phyloP scores from a whole-genome alignment of 35 echinoderm and acorn worm species.

The Apostichopus californicus region DNA sequence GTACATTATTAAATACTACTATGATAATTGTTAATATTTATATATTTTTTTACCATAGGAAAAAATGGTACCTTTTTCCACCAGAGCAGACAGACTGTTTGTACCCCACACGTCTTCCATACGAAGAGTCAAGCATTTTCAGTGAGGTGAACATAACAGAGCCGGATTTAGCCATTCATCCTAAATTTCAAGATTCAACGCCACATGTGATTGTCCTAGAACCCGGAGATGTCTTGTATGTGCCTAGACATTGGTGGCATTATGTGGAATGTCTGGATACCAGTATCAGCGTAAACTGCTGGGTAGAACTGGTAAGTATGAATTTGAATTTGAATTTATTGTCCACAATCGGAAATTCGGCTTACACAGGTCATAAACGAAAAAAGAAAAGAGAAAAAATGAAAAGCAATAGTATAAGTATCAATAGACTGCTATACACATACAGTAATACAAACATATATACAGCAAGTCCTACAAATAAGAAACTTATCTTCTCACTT shows the following conservation, averaged over 20 bases:
- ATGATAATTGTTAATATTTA: too few species aligned
- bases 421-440: too few species aligned
- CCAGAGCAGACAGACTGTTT: conserved; percentile 71
- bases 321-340: too few species aligned
- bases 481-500: too few species aligned
- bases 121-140: conserved; percentile 93
- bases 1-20: too few species aligned
- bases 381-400: too few species aligned
- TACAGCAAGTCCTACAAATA: too few species aligned
- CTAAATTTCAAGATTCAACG: conserved; percentile 67
- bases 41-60: conserved; percentile 57
- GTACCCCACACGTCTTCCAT: conserved; percentile 92
- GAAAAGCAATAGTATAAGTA: too few species aligned
- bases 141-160: conserved; percentile 78
- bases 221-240: conserved; percentile 88
- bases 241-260: conserved; percentile 94
- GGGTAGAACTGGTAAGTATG: conserved; percentile 95
- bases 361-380: too few species aligned
- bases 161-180: conserved; percentile 62
- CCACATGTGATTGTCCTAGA: conserved; percentile 72
- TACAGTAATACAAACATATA: too few species aligned
- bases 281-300: conserved; percentile 86
- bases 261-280: conserved; percentile 85
- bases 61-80: conserved; percentile 94
- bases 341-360: too few species aligned